Percentiles rank a stretch among this genome's conserved stretches.
Evolutionary conservation across 2,797 vertebrate species (phyloP).

Genomic region (Tragelaphus eurycerus): DNA sequence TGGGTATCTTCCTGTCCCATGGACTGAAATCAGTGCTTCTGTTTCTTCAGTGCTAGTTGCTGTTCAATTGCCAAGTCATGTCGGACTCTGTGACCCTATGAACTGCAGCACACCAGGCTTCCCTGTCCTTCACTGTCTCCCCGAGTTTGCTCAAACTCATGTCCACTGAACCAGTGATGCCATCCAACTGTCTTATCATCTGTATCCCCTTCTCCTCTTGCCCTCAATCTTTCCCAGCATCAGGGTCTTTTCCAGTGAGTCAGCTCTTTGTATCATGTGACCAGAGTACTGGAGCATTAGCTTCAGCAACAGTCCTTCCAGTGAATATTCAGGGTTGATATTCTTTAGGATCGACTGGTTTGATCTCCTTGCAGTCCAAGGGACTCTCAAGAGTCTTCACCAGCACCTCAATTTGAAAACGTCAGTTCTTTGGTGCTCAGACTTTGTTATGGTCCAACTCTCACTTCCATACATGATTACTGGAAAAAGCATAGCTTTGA

Average conservation of each 20-base stretch:
- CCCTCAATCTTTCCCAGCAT: not conserved
- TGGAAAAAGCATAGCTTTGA: not conserved
- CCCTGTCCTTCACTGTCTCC: not conserved
- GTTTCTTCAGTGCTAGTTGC: not conserved
- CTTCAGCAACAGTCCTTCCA: not conserved
- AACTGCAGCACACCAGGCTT: not conserved
- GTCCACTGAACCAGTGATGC: not conserved
- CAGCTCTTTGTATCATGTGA: not conserved
- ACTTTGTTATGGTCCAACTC: not conserved
- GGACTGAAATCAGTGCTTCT: not conserved
- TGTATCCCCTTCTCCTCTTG: not conserved
- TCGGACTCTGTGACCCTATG: not conserved
- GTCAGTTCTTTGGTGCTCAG: not conserved
- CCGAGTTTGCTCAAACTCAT: not conserved
- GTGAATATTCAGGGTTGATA: not conserved
- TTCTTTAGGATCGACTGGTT: not conserved
- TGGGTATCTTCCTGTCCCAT: not conserved
- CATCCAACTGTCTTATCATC: not conserved
- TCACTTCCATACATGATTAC: not conserved
- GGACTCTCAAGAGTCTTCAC: not conserved
- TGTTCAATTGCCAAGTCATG: not conserved
- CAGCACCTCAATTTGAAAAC: not conserved
- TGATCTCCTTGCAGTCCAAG: not conserved
- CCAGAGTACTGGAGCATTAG: not conserved
- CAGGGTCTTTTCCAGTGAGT: not conserved